Conservation (phyloP, 2,888 invertebrate genomes). For the Oeneis ivallda region DNA sequence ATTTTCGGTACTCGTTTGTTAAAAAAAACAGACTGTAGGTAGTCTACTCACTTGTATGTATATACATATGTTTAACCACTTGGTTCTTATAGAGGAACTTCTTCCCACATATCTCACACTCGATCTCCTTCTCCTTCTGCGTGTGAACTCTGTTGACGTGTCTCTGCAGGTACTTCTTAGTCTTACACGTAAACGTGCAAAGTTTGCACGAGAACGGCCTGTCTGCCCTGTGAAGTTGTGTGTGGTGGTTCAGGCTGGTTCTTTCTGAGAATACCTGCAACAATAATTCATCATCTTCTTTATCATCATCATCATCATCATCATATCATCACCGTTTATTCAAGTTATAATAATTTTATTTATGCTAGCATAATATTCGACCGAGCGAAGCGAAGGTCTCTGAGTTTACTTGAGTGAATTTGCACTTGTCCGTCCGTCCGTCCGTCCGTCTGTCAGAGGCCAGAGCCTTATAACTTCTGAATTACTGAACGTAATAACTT, state of each 20-base stretch:
- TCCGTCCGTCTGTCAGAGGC: too few species aligned
- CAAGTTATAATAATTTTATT: too few species aligned
- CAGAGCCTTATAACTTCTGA: too few species aligned
- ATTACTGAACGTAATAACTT: too few species aligned
- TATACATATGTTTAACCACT: slow-evolving; percentile 49
- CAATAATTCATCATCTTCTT: not conserved
- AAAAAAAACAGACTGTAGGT: too few species aligned
- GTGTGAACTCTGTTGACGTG: slow-evolving; percentile 50
- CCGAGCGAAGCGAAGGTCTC: too few species aligned
- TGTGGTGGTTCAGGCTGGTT: slow-evolving; percentile 42
- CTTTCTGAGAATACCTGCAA: slow-evolving; percentile 49
- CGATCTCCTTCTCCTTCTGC: slow-evolving; percentile 30
- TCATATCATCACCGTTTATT: too few species aligned
- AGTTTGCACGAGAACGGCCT: slow-evolving; percentile 47
- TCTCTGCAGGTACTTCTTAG: slow-evolving; percentile 50
- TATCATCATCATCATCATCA: too few species aligned
- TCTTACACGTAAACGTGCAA: slow-evolving; percentile 52
- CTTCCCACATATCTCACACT: slow-evolving; percentile 53
- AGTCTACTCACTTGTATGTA: slow-evolving; percentile 53
- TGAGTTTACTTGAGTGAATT: too few species aligned
- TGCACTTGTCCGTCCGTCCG: too few species aligned
- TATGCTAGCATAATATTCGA: too few species aligned
- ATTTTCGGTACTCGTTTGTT: too few species aligned
- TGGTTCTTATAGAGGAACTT: slow-evolving; percentile 49
- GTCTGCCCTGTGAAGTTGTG: slow-evolving; percentile 44